phyloP scores from a whole-genome alignment of 1,140 invertebrate genomes.

The Melanaphis sacchari region DNA sequence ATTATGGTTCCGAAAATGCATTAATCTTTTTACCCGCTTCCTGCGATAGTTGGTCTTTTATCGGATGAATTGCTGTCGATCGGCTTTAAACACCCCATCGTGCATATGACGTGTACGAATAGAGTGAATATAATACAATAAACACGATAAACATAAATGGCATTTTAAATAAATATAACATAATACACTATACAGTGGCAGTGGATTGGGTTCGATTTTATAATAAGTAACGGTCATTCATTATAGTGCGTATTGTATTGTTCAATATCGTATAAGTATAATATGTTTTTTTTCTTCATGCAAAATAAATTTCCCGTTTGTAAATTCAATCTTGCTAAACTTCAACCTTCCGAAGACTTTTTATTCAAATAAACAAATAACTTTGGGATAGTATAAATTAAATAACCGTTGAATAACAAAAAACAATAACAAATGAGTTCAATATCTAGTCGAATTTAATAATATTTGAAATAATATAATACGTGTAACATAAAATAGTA shows the following conservation, averaged over 20 bases:
- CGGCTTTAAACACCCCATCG: constrained; percentile 32
- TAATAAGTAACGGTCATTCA: neutral
- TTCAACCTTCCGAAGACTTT: neutral
- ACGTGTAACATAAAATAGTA: neutral
- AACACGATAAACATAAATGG: constrained; percentile 22
- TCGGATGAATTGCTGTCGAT: constrained; percentile 48
- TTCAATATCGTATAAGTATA: neutral
- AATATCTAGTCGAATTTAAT: neutral
- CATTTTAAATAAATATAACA: neutral
- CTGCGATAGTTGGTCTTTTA: constrained; percentile 12
- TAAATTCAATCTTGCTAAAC: neutral
- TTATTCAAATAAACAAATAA: neutral
- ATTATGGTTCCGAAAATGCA: constrained; percentile 31
- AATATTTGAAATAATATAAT: neutral
- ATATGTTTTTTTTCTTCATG: neutral
- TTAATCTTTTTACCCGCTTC: constrained; percentile 44
- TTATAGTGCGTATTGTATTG: neutral
- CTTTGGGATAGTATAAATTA: neutral
- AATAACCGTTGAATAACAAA: neutral
- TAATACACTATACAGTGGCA: neutral
- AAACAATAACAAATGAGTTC: neutral
- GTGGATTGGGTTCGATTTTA: neutral
- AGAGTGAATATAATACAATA: constrained; percentile 33
- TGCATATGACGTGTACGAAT: constrained; percentile 29
- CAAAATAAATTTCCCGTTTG: neutral